Base-by-base conservation (phyloP, 2,113 vertebrate species). In the Toxotes jaculatrix region DNA sequence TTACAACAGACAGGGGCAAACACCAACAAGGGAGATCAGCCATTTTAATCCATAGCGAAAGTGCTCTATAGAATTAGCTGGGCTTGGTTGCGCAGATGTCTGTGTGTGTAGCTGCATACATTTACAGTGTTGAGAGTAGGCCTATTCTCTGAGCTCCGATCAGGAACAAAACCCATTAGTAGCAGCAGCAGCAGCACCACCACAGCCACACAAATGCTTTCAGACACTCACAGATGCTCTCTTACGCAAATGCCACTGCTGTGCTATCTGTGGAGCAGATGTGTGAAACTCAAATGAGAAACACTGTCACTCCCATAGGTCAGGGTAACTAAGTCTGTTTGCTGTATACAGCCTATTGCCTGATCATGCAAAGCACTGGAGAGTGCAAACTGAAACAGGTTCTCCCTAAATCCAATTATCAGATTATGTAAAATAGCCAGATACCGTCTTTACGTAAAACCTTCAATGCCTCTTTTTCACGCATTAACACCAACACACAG, bases 221-320 rank as follows among this genome's bases (percentile, higher is more conserved):
- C 43, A 64, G 19, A 80, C 64, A 23, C 57, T 63, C 64, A 42
- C 47, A 66, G 67, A 74, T 17, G 38, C 74, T 19, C 76, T 66
- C 79, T 80, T 85, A 73, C 85, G 77, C 57, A 92, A 88, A 86
- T 86, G 75, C 49, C 91, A 90, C 85, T 36, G 63, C 64, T 34
- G 77, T 77, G 84, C 80, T 87, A 79, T 61, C 90, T 93, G 72
- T 88, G 65, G 88, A 82, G 49, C 83, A 73, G 67, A 87, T 42
- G 84, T 88, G 90, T 70, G 57, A 88, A 86, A 82, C 61, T 16
- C 45, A 81, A 80, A 73, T 55, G 38, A 79, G 60, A 80, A 67
- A n/a, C 21, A 40, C 5, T 40, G 79, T 77, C 34, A 34, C 49
- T 49, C 40, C 9, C 49, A 62, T 23, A 47, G 61, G 34, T 27